Base-by-base conservation (phyloP, 2,113 vertebrate genomes). In the Camelus dromedarius region DNA sequence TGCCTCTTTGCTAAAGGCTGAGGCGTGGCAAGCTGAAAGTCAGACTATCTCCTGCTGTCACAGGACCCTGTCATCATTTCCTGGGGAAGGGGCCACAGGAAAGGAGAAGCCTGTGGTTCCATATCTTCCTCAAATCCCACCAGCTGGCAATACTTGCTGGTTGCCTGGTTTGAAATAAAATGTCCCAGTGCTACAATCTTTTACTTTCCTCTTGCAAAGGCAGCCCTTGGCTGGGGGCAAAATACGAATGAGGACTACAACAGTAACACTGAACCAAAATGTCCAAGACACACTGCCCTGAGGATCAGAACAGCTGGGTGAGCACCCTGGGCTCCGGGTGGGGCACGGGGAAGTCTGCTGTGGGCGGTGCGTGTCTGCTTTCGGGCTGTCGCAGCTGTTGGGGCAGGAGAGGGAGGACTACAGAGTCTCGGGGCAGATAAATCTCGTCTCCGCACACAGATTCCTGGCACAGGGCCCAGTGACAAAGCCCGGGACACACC, bases 401-500 rank as follows among this genome's bases (percentile, higher is more conserved):
- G 26, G 48, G 30, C 2, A 3, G 28, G 18, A 13, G 15, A 20
- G 3, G 26, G 38, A 26, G 42, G 38, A 60, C 1, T 19, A 42
- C 18, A 58, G 46, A 24, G 75, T 28, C 66, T 26, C 46, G 81
- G 62, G 48, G 14, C 42, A 77, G 54, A 67, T 20, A 38, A 15
- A 6, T 48, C n/a, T 30, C 4, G 4, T 42, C n/a, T n/a, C 16
- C n/a, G 18, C 20, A 35, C 30, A 58, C 64, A 18, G 9, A 11
- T 4, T 81, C 77, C 26, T 8, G n/a, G 42, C 84, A 75, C n/a
- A 30, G 66, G 0, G 6, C 60, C 32, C 26, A 16, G 67, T 1
- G 20, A 58, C 3, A 6, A 38, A 72, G 85, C 42, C 19, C 2
- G 46, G 56, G 56, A 19, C 1, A 1, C 0, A 28, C 0, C 4